Conservation (phyloP, 2,797 vertebrate genomes). For the Catostomus latipinnis region DNA sequence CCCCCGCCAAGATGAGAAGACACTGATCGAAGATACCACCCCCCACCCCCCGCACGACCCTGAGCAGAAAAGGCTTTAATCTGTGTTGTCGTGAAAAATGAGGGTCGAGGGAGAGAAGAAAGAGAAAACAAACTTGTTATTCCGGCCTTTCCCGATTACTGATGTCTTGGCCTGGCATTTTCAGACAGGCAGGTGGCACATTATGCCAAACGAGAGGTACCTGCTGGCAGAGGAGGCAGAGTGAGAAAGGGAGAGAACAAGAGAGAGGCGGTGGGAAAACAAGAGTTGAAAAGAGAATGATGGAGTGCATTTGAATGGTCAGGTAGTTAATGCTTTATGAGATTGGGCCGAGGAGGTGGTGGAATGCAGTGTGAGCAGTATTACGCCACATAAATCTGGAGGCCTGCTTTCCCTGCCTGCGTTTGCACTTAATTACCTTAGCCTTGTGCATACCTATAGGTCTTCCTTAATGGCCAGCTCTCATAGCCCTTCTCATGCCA, state of each 20-base stretch:
- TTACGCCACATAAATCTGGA: conserved; percentile 69
- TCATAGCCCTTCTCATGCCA: conserved; percentile 63
- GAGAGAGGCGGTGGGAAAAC: conserved; percentile 49
- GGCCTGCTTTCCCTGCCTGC: conserved; percentile 63
- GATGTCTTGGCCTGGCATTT: conserved; percentile 65
- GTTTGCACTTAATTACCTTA: conserved; percentile 71
- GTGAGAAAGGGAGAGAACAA: conserved; percentile 50
- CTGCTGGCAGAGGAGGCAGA: conserved; percentile 61
- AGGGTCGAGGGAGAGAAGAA: conserved; percentile 33
- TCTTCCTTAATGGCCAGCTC: conserved; percentile 61
- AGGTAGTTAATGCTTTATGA: conserved; percentile 73
- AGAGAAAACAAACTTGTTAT: conserved; percentile 58
- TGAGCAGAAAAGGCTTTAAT: conserved; percentile 54
- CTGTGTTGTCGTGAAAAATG: conserved; percentile 64
- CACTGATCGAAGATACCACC: conserved; percentile 57
- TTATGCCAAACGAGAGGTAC: conserved; percentile 63
- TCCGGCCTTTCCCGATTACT: conserved; percentile 57
- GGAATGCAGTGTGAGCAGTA: conserved; percentile 69
- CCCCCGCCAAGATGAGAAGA: conserved; percentile 56
- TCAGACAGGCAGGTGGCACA: conserved; percentile 70
- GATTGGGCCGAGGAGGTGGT: conserved; percentile 62
- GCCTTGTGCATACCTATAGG: conserved; percentile 64
- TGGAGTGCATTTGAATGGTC: conserved; percentile 71
- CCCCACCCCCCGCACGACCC: conserved; percentile 32
- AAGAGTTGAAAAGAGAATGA: conserved; percentile 63